These are phyloP conservation scores for Myripristis jacobus DNA, from an alignment of 2,797 vertebrate species.

Conservation along the genomic window DNA sequence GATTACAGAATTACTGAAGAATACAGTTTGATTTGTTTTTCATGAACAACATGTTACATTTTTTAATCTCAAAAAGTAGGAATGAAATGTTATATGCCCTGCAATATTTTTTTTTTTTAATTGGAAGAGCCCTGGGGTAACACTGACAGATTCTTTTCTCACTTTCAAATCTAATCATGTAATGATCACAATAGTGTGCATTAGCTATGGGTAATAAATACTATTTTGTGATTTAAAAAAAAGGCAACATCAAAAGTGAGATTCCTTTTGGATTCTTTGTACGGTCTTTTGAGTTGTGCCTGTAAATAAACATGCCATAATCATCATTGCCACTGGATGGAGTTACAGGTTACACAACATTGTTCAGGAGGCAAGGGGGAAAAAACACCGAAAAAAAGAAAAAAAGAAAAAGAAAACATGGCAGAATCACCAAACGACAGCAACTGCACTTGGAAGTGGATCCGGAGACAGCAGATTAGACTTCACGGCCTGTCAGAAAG, in stretches of 20 bases:
- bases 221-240: slow-evolving; percentile 9
- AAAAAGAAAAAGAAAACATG: neutral
- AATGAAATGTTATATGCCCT: neutral
- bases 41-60: too few relatives aligned
- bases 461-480: neutral
- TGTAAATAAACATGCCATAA: neutral
- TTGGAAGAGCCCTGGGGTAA: too few relatives aligned
- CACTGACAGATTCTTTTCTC: too few relatives aligned
- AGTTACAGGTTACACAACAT: neutral
- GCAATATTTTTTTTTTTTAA: too few relatives aligned
- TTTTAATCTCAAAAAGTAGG: too few relatives aligned
- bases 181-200: neutral
- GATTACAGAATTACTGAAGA: neutral
- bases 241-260: neutral
- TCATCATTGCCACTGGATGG: slow-evolving; percentile 2
- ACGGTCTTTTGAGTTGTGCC: neutral
- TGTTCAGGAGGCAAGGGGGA: neutral
- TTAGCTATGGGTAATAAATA: slow-evolving; percentile 1
- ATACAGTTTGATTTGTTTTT: neutral
- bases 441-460: neutral
- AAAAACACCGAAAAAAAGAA: too few relatives aligned
- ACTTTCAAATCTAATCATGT: neutral
- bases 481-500: neutral
- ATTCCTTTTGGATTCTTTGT: too few relatives aligned
- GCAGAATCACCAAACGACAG: neutral